Percentiles rank a stretch among this genome's conserved stretches.
Evolutionary conservation across 1,140 invertebrate genomes (phyloP).

Genomic region (Muscidifurax raptorellus): DNA sequence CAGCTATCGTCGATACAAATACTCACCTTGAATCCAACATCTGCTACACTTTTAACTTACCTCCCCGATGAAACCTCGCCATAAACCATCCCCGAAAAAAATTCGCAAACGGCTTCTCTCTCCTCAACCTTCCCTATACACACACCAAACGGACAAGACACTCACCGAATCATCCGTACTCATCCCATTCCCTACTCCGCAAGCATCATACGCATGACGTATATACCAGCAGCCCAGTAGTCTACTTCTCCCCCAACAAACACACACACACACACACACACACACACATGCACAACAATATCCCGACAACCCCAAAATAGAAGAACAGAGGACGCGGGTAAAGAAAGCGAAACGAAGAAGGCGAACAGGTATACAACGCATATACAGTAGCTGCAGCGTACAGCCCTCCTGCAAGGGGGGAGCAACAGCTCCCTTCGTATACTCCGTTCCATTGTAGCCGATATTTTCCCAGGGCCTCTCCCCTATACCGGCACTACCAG

Average conservation of each 20-base stretch:
- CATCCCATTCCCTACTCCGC: too few species aligned
- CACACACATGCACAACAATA: background rate
- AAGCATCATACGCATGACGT: too few species aligned
- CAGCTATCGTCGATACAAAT: too few species aligned
- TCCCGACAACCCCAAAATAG: background rate
- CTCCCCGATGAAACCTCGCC: too few species aligned
- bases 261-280: background rate
- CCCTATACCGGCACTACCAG: constrained; percentile 34
- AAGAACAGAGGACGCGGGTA: background rate
- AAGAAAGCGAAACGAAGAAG: constrained; percentile 55
- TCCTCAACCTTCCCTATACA: too few species aligned
- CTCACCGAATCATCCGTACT: too few species aligned
- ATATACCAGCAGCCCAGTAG: too few species aligned
- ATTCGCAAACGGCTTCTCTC: too few species aligned
- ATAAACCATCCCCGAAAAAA: too few species aligned
- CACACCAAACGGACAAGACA: too few species aligned
- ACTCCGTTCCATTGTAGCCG: constrained; percentile 59
- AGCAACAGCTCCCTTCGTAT: constrained; percentile 36
- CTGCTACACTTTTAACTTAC: too few species aligned
- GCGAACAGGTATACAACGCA: constrained; percentile 47
- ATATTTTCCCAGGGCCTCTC: constrained; percentile 69
- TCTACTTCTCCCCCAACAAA: background rate
- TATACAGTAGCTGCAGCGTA: background rate
- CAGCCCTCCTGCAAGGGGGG: background rate
- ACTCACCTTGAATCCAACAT: too few species aligned